Percentiles rank a stretch among this genome's conserved stretches.
phyloP scores from a whole-genome alignment of 1,140 invertebrate genomes.

The Coptotermes formosanus region DNA sequence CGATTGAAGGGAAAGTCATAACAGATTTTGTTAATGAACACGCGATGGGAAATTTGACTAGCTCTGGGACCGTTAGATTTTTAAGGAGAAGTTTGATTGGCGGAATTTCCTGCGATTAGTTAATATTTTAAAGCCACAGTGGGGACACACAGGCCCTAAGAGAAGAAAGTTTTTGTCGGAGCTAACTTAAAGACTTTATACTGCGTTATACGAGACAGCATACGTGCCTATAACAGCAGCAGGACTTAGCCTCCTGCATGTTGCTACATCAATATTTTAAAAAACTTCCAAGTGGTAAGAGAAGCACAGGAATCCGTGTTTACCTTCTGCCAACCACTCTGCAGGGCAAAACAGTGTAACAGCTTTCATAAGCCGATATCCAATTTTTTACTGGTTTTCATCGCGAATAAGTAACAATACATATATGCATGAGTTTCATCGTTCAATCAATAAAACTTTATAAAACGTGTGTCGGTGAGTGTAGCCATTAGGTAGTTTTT shows the following conservation, averaged over 20 bases:
- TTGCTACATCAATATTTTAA: not conserved
- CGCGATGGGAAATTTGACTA: too few relatives aligned
- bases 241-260: not conserved
- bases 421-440: conserved; percentile 6
- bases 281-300: not conserved
- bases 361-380: not conserved
- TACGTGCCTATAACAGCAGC: not conserved
- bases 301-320: not conserved
- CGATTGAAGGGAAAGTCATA: too few relatives aligned
- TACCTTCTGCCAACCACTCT: not conserved
- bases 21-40: too few relatives aligned
- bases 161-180: too few relatives aligned
- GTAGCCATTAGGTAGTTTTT: not conserved
- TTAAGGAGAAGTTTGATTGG: too few relatives aligned
- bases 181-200: too few relatives aligned
- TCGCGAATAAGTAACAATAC: not conserved
- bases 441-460: not conserved
- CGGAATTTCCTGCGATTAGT: too few relatives aligned
- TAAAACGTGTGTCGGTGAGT: not conserved
- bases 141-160: too few relatives aligned
- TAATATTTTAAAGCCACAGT: too few relatives aligned
- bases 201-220: too few relatives aligned
- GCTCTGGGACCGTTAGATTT: too few relatives aligned
- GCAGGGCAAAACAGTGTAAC: not conserved
- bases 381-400: not conserved